phyloP scores from a whole-genome alignment of 2,888 invertebrate species.

The Zonitis immaculata region DNA sequence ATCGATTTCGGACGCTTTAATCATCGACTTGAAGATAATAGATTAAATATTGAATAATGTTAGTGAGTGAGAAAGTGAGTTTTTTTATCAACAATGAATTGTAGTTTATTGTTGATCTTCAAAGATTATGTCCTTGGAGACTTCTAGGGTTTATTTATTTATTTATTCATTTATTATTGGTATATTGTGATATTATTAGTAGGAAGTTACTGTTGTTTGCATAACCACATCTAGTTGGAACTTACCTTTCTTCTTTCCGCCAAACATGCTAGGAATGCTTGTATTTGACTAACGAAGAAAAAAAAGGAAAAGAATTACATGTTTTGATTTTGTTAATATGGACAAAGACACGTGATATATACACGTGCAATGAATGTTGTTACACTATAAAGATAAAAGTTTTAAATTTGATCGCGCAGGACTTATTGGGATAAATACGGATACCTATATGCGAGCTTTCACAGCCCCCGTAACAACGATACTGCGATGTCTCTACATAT shows the following conservation, averaged over 20 bases:
- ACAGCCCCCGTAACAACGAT: conserved; percentile 3
- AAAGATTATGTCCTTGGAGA: too few relatives aligned
- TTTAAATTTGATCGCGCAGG: conserved; percentile 9
- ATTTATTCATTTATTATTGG: background rate
- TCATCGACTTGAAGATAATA: too few relatives aligned
- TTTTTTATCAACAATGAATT: too few relatives aligned
- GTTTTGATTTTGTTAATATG: too few relatives aligned
- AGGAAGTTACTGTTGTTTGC: background rate
- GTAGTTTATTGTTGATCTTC: too few relatives aligned
- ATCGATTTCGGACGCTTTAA: too few relatives aligned
- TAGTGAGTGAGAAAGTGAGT: too few relatives aligned
- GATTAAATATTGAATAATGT: too few relatives aligned
- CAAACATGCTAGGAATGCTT: conserved; percentile 15
- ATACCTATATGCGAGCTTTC: background rate
- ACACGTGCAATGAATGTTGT: conserved; percentile 7
- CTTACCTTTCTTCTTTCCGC: conserved; percentile 19
- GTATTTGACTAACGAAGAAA: background rate
- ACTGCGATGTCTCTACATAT: conserved; percentile 15
- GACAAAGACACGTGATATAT: conserved; percentile 13
- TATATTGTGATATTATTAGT: background rate
- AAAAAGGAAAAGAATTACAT: conserved; percentile 1
- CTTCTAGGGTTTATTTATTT: background rate
- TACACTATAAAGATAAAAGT: conserved; percentile 12
- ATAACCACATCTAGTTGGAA: conserved; percentile 3
- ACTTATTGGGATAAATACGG: conserved; percentile 12